phyloP scores from a whole-genome alignment of 1,140 invertebrate species.

The Aricia agestis region DNA sequence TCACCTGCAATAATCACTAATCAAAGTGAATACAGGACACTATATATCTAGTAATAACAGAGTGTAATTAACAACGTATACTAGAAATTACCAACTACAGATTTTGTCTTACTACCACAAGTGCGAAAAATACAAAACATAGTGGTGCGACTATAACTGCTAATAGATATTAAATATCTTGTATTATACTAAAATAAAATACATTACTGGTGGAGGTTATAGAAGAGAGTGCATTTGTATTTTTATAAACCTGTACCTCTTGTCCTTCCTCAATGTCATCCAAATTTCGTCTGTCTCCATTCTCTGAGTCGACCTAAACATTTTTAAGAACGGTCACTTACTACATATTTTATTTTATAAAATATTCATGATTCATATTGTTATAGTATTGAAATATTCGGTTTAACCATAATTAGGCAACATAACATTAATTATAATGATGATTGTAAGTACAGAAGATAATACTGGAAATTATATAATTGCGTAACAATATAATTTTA shows the following conservation, averaged over 20 bases:
- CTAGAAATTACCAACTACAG: too few species aligned
- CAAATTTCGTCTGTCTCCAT: neutral
- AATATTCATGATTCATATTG: too few species aligned
- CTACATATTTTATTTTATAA: neutral
- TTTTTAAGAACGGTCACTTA: neutral
- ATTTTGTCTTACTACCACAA: neutral
- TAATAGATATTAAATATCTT: neutral
- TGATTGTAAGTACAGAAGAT: too few species aligned
- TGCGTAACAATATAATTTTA: too few species aligned
- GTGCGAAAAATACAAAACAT: neutral
- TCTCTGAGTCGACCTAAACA: neutral
- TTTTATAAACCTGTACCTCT: neutral
- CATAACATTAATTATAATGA: too few species aligned
- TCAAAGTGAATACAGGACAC: too few species aligned
- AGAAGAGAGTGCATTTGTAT: conserved; percentile 3
- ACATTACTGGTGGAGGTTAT: neutral
- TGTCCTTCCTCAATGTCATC: neutral
- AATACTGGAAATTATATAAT: too few species aligned
- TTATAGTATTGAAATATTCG: too few species aligned
- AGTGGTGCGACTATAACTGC: neutral
- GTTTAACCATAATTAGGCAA: too few species aligned
- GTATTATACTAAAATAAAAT: neutral
- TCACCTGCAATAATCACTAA: too few species aligned
- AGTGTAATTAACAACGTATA: too few species aligned
- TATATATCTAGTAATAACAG: too few species aligned